A percentile compares a stretch with the other conserved stretches of the same genome.
Evolutionary conservation across 2,113 vertebrate genomes (phyloP).

Genomic region (Eidolon helvum): DNA sequence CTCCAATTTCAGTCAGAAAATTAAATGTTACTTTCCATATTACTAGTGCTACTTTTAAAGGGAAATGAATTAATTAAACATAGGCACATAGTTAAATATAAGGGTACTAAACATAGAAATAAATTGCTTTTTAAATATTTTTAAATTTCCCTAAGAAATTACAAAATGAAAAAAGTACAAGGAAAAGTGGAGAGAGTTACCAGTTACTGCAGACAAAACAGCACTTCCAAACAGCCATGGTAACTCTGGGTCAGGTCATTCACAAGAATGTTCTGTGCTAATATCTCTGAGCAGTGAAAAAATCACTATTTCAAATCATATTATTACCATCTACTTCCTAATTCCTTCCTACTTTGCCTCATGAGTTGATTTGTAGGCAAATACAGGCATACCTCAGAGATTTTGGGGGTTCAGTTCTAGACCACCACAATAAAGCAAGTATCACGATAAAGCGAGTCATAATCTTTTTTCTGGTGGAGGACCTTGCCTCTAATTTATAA

Average conservation of each 20-base stretch:
- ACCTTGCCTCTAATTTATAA: not conserved
- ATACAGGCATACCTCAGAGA: not conserved
- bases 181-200: not conserved
- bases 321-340: not conserved
- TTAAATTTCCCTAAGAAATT: not conserved
- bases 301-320: constrained; percentile 8
- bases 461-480: not conserved
- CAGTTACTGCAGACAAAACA: not conserved
- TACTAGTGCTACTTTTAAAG: constrained; percentile 7
- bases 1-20: not conserved
- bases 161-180: not conserved
- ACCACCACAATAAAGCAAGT: not conserved
- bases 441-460: not conserved
- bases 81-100: constrained; percentile 4
- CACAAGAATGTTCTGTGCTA: not conserved
- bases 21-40: not conserved
- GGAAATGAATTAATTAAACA: constrained; percentile 38
- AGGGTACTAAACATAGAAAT: not conserved
- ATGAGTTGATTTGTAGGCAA: constrained; percentile 40
- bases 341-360: constrained; percentile 24
- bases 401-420: not conserved
- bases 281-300: constrained; percentile 18
- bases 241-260: not conserved
- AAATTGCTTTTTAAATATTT: constrained; percentile 1
- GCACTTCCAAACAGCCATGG: not conserved